Evolutionary conservation across 2,113 vertebrate genomes (phyloP).

Genomic region (Chlamydotis undulata): DNA sequence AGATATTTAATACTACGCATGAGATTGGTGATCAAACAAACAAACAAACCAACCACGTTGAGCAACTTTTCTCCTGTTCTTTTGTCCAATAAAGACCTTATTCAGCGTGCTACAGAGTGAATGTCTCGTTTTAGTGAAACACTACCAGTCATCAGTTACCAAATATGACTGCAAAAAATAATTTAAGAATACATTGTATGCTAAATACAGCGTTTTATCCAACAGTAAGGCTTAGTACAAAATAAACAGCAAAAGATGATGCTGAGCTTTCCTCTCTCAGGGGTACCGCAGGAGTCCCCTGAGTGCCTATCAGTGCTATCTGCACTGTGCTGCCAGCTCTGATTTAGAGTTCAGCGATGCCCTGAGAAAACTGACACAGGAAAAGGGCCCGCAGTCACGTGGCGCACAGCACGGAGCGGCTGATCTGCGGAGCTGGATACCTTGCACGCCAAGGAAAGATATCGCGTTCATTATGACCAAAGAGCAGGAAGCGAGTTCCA

Average conservation of each 20-base stretch:
- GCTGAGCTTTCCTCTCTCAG: neutral
- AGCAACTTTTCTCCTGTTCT: neutral
- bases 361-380: neutral
- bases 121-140: neutral
- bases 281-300: neutral
- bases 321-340: neutral
- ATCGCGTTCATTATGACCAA: constrained; percentile 11
- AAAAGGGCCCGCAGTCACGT: neutral
- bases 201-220: neutral
- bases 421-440: neutral
- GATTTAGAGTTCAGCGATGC: neutral
- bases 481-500: constrained; percentile 34
- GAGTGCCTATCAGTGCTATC: neutral
- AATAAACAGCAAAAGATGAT: neutral
- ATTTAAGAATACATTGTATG: neutral
- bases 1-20: neutral
- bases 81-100: neutral
- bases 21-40: neutral
- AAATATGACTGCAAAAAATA: neutral
- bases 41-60: neutral
- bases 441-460: neutral
- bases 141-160: neutral
- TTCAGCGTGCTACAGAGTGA: neutral
- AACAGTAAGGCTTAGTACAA: neutral
- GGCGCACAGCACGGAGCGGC: neutral